Evolutionary conservation across 2,113 vertebrate genomes (phyloP).

Genomic region (Burhinus bistriatus): DNA sequence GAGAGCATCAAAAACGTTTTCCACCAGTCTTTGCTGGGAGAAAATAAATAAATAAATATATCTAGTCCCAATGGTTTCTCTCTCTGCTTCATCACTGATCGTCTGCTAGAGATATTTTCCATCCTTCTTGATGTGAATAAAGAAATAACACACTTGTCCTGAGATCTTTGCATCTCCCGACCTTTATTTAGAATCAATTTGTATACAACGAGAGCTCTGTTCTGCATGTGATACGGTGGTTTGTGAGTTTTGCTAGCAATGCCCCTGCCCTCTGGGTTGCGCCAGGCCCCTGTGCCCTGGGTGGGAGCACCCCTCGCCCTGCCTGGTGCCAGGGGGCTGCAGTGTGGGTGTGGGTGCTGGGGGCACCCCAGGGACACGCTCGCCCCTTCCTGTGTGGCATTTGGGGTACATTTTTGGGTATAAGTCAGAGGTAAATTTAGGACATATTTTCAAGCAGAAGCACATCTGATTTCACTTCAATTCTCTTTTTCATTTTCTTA

Average conservation of each 20-base stretch:
- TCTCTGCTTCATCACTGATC: neutral
- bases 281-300: neutral
- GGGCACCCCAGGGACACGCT: no score
- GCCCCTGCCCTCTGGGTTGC: neutral
- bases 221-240: neutral
- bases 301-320: neutral
- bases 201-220: fast-evolving
- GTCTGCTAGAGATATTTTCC: neutral
- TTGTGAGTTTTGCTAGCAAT: neutral
- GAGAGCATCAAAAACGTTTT: neutral
- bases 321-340: neutral
- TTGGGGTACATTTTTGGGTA: no score
- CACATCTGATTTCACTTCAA: neutral
- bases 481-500: neutral
- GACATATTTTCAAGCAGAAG: neutral
- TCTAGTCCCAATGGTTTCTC: neutral
- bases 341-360: fast-evolving
- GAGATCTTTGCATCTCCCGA: no score
- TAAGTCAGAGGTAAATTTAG: neutral
- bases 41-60: neutral
- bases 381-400: neutral
- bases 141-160: neutral
- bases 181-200: neutral
- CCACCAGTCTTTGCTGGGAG: neutral
- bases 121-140: neutral